A percentile compares a stretch with the other conserved stretches of the same genome.
Conservation (phyloP, 2,797 vertebrate species). For the Syngnathus acus region DNA sequence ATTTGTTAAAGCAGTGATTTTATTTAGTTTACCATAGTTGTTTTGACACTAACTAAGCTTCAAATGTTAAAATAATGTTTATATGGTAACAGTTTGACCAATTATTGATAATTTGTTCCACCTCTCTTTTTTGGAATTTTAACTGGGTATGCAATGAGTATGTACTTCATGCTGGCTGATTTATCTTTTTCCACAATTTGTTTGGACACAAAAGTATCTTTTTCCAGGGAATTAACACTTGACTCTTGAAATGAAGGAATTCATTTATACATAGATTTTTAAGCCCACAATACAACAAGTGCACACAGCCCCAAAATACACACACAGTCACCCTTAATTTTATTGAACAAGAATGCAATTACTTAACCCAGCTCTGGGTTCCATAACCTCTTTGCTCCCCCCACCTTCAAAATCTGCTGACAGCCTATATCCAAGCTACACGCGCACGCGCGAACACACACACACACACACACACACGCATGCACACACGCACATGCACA, state of each 20-base stretch:
- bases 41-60: neutral
- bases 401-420: constrained; percentile 84
- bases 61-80: neutral
- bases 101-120: neutral
- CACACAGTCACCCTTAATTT: constrained; percentile 60
- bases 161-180: no score
- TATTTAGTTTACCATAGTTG: no score
- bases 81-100: neutral
- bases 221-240: neutral
- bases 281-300: neutral
- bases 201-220: neutral
- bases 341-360: constrained; percentile 96
- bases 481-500: constrained; percentile 15
- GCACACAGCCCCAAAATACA: neutral
- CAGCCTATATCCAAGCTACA: constrained; percentile 57
- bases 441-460: constrained; percentile 16
- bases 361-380: constrained; percentile 86
- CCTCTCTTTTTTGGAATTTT: neutral
- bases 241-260: neutral
- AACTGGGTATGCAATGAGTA: neutral
- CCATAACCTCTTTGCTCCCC: constrained; percentile 69
- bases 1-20: neutral
- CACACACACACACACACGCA: constrained; percentile 22
- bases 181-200: neutral
- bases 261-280: neutral